Conservation (phyloP, 2,113 vertebrate species). For the Oryzias melastigma region DNA sequence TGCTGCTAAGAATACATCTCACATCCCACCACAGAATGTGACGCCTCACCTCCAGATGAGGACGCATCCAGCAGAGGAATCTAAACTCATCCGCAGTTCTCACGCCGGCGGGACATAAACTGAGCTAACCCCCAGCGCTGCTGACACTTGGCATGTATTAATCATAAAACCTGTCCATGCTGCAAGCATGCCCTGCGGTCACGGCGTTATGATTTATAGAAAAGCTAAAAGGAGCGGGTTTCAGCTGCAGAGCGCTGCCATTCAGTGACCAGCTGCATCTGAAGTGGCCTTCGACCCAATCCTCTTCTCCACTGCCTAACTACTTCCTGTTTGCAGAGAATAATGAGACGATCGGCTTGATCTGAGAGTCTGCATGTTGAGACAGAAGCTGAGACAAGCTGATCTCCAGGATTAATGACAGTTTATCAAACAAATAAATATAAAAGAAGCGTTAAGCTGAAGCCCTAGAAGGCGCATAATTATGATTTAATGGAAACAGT, state of each 20-base stretch:
- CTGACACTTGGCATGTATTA: slow-evolving; percentile 47
- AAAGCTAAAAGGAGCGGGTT: slow-evolving; percentile 15
- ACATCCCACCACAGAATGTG: slow-evolving; percentile 37
- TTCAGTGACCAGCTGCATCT: slow-evolving; percentile 62
- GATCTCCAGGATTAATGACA: no score
- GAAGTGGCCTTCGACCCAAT: slow-evolving; percentile 55
- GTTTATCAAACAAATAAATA: no score
- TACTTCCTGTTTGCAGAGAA: slow-evolving; percentile 43
- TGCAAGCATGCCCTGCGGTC: slow-evolving; percentile 14
- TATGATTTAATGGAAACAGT: no score
- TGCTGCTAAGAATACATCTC: slow-evolving; percentile 29
- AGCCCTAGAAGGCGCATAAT: no score
- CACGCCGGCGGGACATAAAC: slow-evolving; percentile 35
- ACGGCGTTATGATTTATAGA: slow-evolving; percentile 25
- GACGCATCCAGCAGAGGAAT: slow-evolving; percentile 2
- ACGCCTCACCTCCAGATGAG: slow-evolving; percentile 41
- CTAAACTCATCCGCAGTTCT: slow-evolving; percentile 43
- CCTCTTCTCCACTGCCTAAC: slow-evolving; percentile 18
- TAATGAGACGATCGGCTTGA: slow-evolving; percentile 34
- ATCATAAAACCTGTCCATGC: slow-evolving; percentile 34
- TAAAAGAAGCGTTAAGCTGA: no score
- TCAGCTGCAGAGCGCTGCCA: slow-evolving; percentile 43
- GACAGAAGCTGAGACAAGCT: no score
- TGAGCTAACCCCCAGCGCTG: slow-evolving; percentile 19
- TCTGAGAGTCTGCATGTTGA: slow-evolving; percentile 10